Evolutionary conservation across 2,797 vertebrate genomes (phyloP).

Genomic region (Liasis olivaceus): DNA sequence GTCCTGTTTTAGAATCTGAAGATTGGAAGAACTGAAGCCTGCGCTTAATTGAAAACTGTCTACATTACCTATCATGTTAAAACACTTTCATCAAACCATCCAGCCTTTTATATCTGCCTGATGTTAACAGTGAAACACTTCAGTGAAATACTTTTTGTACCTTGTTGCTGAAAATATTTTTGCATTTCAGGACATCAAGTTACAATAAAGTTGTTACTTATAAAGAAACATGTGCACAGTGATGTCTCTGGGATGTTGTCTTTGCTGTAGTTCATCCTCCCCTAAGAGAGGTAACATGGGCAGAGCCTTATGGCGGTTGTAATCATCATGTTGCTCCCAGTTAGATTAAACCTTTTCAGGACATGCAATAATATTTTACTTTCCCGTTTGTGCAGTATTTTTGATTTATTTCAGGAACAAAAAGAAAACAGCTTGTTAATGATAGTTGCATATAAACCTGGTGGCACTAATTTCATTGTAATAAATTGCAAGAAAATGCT

Average conservation of each 20-base stretch:
- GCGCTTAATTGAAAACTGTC: conserved; percentile 65
- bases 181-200: conserved; percentile 78
- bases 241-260: conserved; percentile 29
- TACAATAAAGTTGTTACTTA: conserved; percentile 84
- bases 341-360: neutral
- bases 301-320: neutral
- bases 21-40: conserved; percentile 70
- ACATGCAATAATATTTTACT: neutral
- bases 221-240: conserved; percentile 64
- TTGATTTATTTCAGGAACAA: neutral
- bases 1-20: conserved; percentile 74
- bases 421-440: neutral
- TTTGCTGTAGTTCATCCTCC: neutral
- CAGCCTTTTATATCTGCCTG: conserved; percentile 76
- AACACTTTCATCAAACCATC: conserved; percentile 73
- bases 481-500: neutral
- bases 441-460: neutral
- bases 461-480: neutral
- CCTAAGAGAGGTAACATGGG: neutral
- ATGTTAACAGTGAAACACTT: conserved; percentile 78
- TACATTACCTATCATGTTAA: conserved; percentile 69
- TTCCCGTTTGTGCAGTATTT: neutral
- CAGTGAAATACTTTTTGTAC: conserved; percentile 80
- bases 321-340: neutral
- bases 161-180: conserved; percentile 83